Base-by-base conservation (phyloP, 64 coral and sea anemone species). In the Acropora yongei region DNA sequence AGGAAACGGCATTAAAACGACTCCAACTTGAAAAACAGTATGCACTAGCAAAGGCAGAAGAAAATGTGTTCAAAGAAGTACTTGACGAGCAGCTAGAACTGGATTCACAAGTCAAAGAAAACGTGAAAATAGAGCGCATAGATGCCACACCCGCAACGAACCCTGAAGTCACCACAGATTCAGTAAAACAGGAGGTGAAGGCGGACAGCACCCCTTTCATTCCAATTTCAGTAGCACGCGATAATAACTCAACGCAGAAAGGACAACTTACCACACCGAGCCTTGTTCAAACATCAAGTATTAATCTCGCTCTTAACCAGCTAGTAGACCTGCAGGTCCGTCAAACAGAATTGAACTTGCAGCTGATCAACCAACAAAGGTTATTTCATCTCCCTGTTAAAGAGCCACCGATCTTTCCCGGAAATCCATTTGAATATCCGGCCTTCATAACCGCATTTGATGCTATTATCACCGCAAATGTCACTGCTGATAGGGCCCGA, bases 11-110 rank as follows among this genome's bases (percentile, higher is more conserved):
- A 55, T 10, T 60, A 13, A 75, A 57, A 40, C 17, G 44, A 6
- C 39, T 88, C n/a, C 86, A 88, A 44, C 47, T 88, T 49, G 7
- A n/a, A n/a, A 74, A 77, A 8, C 18, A 86, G 61, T 68, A 5
- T 43, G 13, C 80, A 7, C 14, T 60, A 4, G 80, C 55, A 50
- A 57, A 53, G 3, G 84, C 68, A 45, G 84, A 74, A 48, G 84
- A 87, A 73, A 72, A 51, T 3, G 84, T 68, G 8, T 44, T 87
- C 42, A 72, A 87, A 68, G 5, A 42, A 72, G 47, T 74, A 14
- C 65, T 87, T 71, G n/a, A 41, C 4, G 84, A 87, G 19, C 61
- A 73, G 12, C 8, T 13, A 10, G 12, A 63, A 12, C 60, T 14
- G 0, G 60, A 63, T 63, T 13, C 8, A 14, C 60, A 63, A 63